Conservation (phyloP, 2,888 invertebrate species). For the Stenurella melanura region DNA sequence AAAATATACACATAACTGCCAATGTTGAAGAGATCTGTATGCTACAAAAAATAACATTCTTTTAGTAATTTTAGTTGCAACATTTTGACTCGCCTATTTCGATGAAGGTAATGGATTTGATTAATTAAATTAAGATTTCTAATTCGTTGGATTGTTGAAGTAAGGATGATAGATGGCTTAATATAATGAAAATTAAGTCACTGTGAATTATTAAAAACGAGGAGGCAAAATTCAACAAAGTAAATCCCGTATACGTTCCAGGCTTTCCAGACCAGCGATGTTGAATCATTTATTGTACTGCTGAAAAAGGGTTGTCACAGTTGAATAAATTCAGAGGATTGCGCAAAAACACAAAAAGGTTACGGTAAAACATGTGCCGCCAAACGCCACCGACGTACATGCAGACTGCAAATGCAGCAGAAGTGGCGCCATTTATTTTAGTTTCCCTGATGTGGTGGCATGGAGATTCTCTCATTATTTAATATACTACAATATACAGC, state of each 20-base stretch:
- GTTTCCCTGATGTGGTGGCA: background rate
- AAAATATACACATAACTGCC: no score
- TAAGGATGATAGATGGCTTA: background rate
- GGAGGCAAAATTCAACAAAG: background rate
- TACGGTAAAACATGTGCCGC: slow-evolving; percentile 38
- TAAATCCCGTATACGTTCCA: background rate
- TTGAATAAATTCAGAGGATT: slow-evolving; percentile 43
- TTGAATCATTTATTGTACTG: slow-evolving; percentile 17
- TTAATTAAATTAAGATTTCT: no score
- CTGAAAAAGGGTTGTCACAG: slow-evolving; percentile 42
- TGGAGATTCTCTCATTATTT: no score
- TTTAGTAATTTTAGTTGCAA: no score
- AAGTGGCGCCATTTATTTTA: background rate
- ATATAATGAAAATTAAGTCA: slow-evolving; percentile 2
- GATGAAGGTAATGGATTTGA: no score
- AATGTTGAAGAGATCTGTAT: no score
- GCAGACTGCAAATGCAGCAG: slow-evolving; percentile 18
- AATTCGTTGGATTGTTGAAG: no score
- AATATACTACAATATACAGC: no score
- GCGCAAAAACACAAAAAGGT: slow-evolving; percentile 34
- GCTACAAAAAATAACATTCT: no score
- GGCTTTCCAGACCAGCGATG: background rate
- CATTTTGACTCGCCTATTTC: no score
- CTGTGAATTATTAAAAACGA: background rate
- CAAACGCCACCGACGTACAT: slow-evolving; percentile 25